A percentile compares a stretch with the other conserved stretches of the same genome.
Evolutionary conservation across 2,797 vertebrate genomes (phyloP).

Genomic region (Spondyliosoma cantharus): DNA sequence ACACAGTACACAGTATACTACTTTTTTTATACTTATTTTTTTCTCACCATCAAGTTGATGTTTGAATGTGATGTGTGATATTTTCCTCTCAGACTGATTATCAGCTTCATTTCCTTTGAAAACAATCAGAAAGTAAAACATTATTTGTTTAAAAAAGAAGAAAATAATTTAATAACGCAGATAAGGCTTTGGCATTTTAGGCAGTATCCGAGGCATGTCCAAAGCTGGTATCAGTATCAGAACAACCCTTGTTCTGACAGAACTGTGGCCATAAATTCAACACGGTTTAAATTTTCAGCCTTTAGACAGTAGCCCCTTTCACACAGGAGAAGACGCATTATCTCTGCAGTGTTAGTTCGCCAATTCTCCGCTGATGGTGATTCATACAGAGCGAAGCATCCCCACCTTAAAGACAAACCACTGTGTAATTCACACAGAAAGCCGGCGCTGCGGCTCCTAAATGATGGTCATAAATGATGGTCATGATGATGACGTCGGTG

Average conservation of each 20-base stretch:
- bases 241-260: not conserved
- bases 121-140: not conserved
- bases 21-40: not conserved
- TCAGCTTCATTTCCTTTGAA: slow-evolving; percentile 53
- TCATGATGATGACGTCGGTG: too few species aligned
- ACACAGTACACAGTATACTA: not conserved
- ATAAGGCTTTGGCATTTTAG: not conserved
- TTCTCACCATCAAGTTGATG: slow-evolving; percentile 80
- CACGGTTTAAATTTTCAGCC: not conserved
- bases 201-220: too few species aligned
- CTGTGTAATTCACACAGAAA: too few species aligned
- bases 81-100: slow-evolving; percentile 62
- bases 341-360: too few species aligned
- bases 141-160: too few species aligned
- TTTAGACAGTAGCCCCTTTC: not conserved
- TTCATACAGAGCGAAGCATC: not conserved
- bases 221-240: too few species aligned
- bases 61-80: slow-evolving; percentile 72
- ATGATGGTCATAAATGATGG: too few species aligned
- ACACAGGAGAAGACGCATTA: too few species aligned
- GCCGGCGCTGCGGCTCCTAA: too few species aligned
- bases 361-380: not conserved
- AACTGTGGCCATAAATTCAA: not conserved
- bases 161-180: not conserved
- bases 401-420: too few species aligned